Evolutionary conservation across 2,888 invertebrate species (phyloP), one percentile per base, ranked within the genome.

Genomic region (Phengaris alcon): DNA sequence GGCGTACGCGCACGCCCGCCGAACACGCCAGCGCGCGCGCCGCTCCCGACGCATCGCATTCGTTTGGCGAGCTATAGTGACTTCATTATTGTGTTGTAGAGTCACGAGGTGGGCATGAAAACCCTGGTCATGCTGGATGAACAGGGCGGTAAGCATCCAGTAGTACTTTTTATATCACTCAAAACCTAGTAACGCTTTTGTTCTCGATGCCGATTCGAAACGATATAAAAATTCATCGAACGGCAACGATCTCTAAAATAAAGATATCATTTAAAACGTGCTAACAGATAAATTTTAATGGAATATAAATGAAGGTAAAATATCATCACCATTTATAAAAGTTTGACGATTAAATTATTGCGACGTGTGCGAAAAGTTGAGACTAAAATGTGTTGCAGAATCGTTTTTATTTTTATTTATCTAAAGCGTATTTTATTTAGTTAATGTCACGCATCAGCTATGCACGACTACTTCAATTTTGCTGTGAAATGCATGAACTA

Each of bases 101-200:
- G 98, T 96, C 98, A 99, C 96, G 99, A 99, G 96, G 99, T 98
- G 94, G 99, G 99, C 95, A 99, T 99, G 96, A 97, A 98, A 96
- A 97, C 98, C 95, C 97, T 99, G 95, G 99, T 99, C 95, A 98
- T 98, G 97, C 97, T 99, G 97, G 99, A 99, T 96, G 99, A 99
- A 95, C 99, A 99, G 97, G 99, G 99, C 97, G 98, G 98, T 99
- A 97, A 98, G 98, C 96, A 96, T 95, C 94, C 94, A 93, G 91
- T 93, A 93, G 93, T 88, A 90, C 85, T 91, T 86, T 89, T 87
- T 91, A 91, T 90, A 91, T 91, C 91, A 91, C 88, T 87, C 91
- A 90, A 88, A 89, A 87, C 78, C 86, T 92, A 92, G 91, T 88
- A 88, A 86, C 90, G 93, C 93, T 93, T 93, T 85, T 88, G 88